Percentiles rank a stretch among this genome's conserved stretches.
Evolutionary conservation across 92 coral and sea anemone species (phyloP).

Genomic region (Epizoanthus illoricatus): DNA sequence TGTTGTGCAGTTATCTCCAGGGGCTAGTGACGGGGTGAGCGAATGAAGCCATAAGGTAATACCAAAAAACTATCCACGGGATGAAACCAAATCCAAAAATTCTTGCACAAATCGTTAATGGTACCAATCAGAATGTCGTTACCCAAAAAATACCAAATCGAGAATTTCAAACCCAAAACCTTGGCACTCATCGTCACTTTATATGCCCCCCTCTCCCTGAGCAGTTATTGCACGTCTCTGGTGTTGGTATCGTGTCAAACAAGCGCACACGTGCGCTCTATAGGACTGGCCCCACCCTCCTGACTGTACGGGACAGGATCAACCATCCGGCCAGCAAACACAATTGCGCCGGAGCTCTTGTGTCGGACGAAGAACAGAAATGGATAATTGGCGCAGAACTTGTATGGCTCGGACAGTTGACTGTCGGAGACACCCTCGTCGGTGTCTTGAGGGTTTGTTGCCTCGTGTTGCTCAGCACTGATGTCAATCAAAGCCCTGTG

Average conservation of each 20-base stretch:
- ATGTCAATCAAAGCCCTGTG: constrained; percentile 9
- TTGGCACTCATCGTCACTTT: no score
- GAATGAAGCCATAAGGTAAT: no score
- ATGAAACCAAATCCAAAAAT: no score
- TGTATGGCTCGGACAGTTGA: background rate
- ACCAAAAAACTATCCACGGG: no score
- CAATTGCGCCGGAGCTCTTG: constrained; percentile 27
- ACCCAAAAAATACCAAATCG: no score
- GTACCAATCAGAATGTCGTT: no score
- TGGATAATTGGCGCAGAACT: constrained; percentile 21
- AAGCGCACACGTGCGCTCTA: background rate
- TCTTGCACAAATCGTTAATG: no score
- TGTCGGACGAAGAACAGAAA: constrained; percentile 32
- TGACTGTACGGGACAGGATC: constrained; percentile 19
- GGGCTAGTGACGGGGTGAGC: no score
- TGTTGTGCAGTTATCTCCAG: no score
- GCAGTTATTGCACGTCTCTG: no score
- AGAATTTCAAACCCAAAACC: no score
- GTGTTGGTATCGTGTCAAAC: background rate
- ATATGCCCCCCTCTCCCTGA: no score
- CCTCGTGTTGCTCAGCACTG: background rate
- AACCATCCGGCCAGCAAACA: constrained; percentile 38
- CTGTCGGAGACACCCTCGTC: background rate
- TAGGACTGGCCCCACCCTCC: background rate
- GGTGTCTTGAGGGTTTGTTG: background rate